Base-by-base conservation (phyloP, 2,113 vertebrate genomes). In the Leucopternis melanops region DNA sequence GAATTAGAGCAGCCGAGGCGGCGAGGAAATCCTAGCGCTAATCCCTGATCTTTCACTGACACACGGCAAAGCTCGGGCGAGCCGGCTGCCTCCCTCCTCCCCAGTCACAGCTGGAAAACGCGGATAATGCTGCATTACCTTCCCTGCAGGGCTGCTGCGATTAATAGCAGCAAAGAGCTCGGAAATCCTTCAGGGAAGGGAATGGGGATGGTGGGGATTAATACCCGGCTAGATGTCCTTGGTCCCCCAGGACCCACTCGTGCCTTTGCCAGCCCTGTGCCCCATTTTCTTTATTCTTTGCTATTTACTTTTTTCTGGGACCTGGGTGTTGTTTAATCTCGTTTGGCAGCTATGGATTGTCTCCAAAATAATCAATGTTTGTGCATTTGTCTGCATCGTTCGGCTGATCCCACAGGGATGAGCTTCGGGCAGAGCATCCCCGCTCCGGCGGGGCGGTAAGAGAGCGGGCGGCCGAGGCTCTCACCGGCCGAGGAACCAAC, bases 101-200 rank as follows among this genome's bases (percentile, higher is more conserved):
- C 62, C 72, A 16, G 55, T 87, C 92, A 57, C 96, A 95, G 92
- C 96, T 92, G 96, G 90, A 90, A 21, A 55, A 47, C 63, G 6
- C 9, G 94, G 94, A 90, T 97, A 92, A 96, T 71, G 92, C 94
- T 82, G 94, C 86, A 71, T 92, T 92, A 79, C 94, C 86, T 94
- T 88, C 89, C 86, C 94, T 18, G 67, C 79, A 59, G 88, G 82
- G 91, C 90, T 58, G 93, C 67, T 31, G 79, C 63, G 58, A 94
- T 94, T 93, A 95, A 94, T 5, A 93, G 88, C 49, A 0, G 74
- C 10, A 5, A 74, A 78, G 87, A 91, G 90, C 85, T 91, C 21
- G 2, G 20, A 93, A 96, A 93, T 92, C 91, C 95, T 82, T 47
- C 20, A 7, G 95, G 86, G 62, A 82, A 83, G 71, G 91, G 66